Percentiles rank a stretch among this genome's conserved stretches.
Conservation (phyloP, 2,113 vertebrate species). For the Brevimyrus niger region DNA sequence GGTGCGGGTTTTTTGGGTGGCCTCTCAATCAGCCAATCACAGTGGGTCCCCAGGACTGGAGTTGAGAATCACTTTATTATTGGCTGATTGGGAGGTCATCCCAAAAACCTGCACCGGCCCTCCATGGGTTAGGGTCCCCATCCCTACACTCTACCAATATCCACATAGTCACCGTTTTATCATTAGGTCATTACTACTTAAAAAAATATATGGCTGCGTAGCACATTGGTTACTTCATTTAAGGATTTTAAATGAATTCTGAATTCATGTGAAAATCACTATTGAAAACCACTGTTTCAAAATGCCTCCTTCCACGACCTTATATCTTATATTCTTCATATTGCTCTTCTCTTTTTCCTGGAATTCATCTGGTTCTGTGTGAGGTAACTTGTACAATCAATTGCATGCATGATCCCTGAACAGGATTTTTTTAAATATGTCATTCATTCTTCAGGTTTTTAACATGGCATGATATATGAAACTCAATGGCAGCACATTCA, state of each 20-base stretch:
- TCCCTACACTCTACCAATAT: neutral
- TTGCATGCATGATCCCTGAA: neutral
- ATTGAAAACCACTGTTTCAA: neutral
- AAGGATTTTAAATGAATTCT: neutral
- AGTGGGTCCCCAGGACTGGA: no score
- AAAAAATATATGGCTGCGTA: neutral
- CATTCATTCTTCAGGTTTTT: neutral
- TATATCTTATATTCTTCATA: neutral
- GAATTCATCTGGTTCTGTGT: neutral
- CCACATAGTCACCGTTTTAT: neutral
- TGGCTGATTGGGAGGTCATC: no score
- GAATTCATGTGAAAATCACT: neutral
- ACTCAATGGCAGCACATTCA: neutral
- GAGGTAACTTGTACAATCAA: neutral
- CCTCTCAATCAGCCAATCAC: no score
- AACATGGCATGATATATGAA: neutral
- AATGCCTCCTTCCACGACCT: neutral
- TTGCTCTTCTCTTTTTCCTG: neutral
- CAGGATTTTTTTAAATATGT: neutral
- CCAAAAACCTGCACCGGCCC: no score
- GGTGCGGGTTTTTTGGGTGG: no score
- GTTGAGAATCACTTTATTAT: no score
- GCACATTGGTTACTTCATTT: neutral
- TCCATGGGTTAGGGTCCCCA: no score
- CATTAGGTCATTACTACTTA: neutral